Base-by-base conservation (phyloP, 2,797 vertebrate species). In the Tragopan temminckii region DNA sequence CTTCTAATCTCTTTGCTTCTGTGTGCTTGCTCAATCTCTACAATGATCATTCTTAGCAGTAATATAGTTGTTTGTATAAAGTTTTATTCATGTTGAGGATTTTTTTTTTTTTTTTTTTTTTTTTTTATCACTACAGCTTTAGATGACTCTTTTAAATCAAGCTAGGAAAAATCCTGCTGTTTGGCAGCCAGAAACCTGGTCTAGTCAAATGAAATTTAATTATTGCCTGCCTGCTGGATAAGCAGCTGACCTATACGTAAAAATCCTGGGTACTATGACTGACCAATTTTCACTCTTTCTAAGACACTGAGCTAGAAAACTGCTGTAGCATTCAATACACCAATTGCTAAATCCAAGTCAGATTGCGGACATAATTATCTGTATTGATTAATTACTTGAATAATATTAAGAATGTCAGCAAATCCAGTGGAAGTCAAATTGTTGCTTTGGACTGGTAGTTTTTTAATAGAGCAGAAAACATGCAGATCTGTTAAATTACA, bases 111-210 rank as follows among this genome's bases (percentile, higher is more conserved):
- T 24, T 13, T 46, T 4, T 48, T 55, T 42, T 43, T 62, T 6
- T 2, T 46, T 69, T 55, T 78, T 25, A 55, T 76, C 40, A 42
- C 38, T 80, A 43, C 18, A 94, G 68, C 27, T 92, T 95, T 93
- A 95, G 89, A 90, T 89, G n/a, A 84, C 17, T 80, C 42, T 76
- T 95, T 84, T 58, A 89, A 79, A 93, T 90, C 71, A 95, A 88
- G 40, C 45, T 90, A 88, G 74, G 58, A 96, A 87, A 94, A 93
- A 95, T 94, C 86, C 75, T 81, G 4, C 64, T 24, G 7, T 80
- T 95, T 96, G 91, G 81, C 85, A 95, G 83, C 80, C 66, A 97
- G 96, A 95, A 96, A 71, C 78, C 57, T 90, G 85, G 91, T 90
- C 83, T 91, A n/a, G 42, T 96, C 58, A 89, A 92, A 71, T 52